Base-by-base conservation (phyloP, 2,113 vertebrate genomes). In the Progne subis region DNA sequence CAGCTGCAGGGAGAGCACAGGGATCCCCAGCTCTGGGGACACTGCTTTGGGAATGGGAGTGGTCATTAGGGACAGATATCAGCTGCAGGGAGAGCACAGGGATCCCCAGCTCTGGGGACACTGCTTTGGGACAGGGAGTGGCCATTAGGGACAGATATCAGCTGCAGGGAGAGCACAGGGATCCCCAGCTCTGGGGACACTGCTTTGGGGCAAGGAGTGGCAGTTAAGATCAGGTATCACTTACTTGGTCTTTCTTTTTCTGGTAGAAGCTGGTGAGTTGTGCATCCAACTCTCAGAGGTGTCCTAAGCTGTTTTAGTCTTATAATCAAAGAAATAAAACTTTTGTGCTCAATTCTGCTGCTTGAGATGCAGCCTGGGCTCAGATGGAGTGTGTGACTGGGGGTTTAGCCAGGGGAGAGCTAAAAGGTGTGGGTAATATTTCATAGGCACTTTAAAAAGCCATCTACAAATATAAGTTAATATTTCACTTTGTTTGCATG, bases 221-320 rank as follows among this genome's bases (percentile, higher is more conserved):
- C 41, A 13, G 2, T 26, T 37, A 63, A 16, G 57, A 43, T 4
- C n/a, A 14, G 14, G 2, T 1, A 29, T 24, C 1, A 4, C 26
- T 34, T 9, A 29, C 12, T 16, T 31, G 28, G 15, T 31, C 32
- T 37, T 85, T 34, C 25, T 12, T 84, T 59, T 34, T 15, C 29
- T 11, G 0, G 1, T 37, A 8, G 14, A 21, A 63, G n/a, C 14
- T 32, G 53, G 6, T 18, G 83, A 57, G 75, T 13, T 60, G 41
- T 19, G 8, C 20, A 18, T 6, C 11, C 44, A 76, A 3, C 18
- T 32, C 68, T 2, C 19, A 41, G 44, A 2, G 2, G 31, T 24
- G 43, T 70, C 20, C 70, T 55, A 49, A 85, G 57, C 24, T 68
- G 47, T 14, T 81, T 34, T 4, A 12, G 2, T 25, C 69, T n/a